phyloP scores from a whole-genome alignment of 1,140 invertebrate species.

The Heliconius nattereri region DNA sequence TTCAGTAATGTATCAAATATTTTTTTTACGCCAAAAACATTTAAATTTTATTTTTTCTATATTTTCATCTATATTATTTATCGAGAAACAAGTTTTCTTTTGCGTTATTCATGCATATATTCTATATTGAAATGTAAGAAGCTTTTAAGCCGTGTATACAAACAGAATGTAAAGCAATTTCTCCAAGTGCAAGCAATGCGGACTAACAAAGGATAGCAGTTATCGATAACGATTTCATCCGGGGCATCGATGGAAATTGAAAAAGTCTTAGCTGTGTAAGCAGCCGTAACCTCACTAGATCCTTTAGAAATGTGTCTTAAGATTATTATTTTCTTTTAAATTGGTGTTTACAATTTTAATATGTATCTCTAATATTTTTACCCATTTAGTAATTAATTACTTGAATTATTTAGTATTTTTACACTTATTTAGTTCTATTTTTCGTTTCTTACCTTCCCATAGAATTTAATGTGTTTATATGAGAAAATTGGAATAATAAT shows the following conservation, averaged over 20 bases:
- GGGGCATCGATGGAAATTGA: conserved; percentile 14
- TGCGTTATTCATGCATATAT: not conserved
- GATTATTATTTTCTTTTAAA: conserved; percentile 48
- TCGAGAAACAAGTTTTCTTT: not conserved
- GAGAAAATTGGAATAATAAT: no score
- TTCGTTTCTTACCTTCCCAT: no score
- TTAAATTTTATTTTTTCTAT: no score
- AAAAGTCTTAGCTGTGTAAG: conserved; percentile 23
- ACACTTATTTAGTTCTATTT: no score
- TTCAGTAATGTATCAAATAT: no score
- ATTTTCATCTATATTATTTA: not conserved
- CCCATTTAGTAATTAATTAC: not conserved
- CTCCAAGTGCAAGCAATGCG: conserved; percentile 46
- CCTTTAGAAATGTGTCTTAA: conserved; percentile 60
- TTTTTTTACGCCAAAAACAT: no score
- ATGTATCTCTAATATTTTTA: not conserved
- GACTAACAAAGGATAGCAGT: conserved; percentile 32
- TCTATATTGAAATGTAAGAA: conserved; percentile 5
- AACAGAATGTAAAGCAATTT: conserved; percentile 50
- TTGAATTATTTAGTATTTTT: no score
- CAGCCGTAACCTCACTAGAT: conserved; percentile 18
- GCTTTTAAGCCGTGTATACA: conserved; percentile 31
- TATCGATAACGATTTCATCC: conserved; percentile 11
- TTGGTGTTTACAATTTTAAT: not conserved
- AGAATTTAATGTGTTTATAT: no score